Evolutionary conservation across 2,888 invertebrate genomes (phyloP).

Genomic region (Campoplex nolae): DNA sequence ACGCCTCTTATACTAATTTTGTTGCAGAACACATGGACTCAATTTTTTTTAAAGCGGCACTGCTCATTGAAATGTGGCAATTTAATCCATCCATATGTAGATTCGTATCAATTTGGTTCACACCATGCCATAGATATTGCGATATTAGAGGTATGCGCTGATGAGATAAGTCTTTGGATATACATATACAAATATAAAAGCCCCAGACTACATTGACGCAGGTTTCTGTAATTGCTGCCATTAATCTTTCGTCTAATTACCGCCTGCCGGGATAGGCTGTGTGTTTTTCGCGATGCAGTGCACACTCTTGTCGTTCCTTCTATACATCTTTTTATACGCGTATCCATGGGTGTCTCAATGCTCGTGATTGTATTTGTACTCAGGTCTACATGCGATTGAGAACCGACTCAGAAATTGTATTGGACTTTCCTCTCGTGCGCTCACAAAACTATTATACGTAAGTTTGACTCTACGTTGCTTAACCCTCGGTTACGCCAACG

Average conservation of each 20-base stretch:
- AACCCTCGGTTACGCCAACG: conserved; percentile 78
- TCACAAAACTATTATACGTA: conserved; percentile 58
- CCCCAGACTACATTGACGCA: conserved; percentile 69
- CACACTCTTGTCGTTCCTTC: background rate
- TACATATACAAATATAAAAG: conserved; percentile 1
- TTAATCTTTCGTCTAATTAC: conserved; percentile 82
- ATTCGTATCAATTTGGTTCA: background rate
- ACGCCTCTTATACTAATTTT: background rate
- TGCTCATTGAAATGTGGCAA: background rate
- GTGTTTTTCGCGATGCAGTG: background rate
- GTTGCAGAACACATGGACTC: background rate
- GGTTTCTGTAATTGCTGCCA: conserved; percentile 81
- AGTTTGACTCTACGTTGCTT: conserved; percentile 62
- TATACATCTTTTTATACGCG: conserved; percentile 15
- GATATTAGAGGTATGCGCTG: background rate
- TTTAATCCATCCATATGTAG: background rate
- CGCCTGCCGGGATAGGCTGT: conserved; percentile 30
- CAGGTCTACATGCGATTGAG: background rate
- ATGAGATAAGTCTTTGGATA: background rate
- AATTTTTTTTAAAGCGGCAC: conserved; percentile 40
- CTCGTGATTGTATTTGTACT: conserved; percentile 64
- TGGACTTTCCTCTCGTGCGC: conserved; percentile 69
- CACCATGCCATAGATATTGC: background rate
- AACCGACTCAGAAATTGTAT: background rate
- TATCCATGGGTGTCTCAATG: conserved; percentile 62